These are phyloP conservation scores for Chelmon rostratus DNA, from an alignment of 2,797 vertebrate species.

Conservation along the genomic window DNA sequence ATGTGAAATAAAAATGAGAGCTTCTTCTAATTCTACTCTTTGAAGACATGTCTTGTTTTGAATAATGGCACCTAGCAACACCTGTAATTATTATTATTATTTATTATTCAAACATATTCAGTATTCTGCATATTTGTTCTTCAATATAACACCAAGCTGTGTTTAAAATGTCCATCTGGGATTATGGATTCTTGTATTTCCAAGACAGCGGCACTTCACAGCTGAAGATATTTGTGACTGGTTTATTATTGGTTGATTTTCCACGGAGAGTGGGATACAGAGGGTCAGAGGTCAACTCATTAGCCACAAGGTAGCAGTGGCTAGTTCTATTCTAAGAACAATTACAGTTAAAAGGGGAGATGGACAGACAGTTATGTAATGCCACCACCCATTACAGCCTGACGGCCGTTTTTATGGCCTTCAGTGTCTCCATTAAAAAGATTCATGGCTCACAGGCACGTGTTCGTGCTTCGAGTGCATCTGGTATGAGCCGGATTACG, in stretches of 20 bases:
- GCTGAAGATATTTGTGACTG: background rate
- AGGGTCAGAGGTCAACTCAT: slow-evolving; percentile 58
- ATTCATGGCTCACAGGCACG: background rate
- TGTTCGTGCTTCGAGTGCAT: slow-evolving; percentile 12
- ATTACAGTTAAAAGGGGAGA: slow-evolving; percentile 57
- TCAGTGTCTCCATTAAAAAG: slow-evolving; percentile 23
- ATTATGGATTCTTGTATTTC: background rate
- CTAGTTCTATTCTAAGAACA: slow-evolving; percentile 65
- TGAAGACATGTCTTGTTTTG: slow-evolving; percentile 23
- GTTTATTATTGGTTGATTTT: slow-evolving; percentile 26
- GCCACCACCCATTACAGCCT: slow-evolving; percentile 56
- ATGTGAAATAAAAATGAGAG: slow-evolving; percentile 19
- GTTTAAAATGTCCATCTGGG: background rate
- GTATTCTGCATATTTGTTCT: background rate
- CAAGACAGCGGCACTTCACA: background rate
- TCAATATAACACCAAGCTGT: background rate
- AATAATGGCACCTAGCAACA: background rate
- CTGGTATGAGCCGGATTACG: slow-evolving; percentile 9
- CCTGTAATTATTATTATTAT: slow-evolving; percentile 33
- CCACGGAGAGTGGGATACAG: slow-evolving; percentile 3
- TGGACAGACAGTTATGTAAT: slow-evolving; percentile 67
- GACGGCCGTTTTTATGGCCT: slow-evolving; percentile 57
- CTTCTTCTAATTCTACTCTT: slow-evolving; percentile 4
- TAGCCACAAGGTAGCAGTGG: slow-evolving; percentile 41
- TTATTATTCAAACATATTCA: too few relatives aligned